These are phyloP conservation scores for Regulus satrapa DNA, from an alignment of 2,113 vertebrate genomes.

Conservation along the genomic window DNA sequence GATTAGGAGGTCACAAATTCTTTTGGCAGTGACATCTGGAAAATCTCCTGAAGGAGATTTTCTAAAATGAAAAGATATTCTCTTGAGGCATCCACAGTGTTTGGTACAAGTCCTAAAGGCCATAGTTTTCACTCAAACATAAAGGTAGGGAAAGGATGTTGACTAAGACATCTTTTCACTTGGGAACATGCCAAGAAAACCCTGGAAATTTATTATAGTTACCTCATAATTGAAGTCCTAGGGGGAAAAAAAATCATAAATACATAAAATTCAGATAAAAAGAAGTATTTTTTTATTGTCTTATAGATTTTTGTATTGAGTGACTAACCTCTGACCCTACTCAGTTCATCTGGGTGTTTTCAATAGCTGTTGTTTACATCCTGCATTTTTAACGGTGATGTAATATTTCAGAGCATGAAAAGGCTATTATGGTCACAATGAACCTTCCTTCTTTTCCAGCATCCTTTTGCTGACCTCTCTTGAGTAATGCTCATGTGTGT, in stretches of 20 bases:
- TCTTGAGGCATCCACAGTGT: not conserved
- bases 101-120: not conserved
- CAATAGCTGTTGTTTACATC: not conserved
- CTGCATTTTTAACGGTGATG: not conserved
- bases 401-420: not conserved
- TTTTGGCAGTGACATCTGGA: not conserved
- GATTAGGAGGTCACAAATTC: not conserved
- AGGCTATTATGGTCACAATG: not conserved
- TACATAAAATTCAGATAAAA: not conserved
- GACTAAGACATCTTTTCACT: not conserved
- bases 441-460: not conserved
- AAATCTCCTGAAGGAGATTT: not conserved
- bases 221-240: not conserved
- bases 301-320: not conserved
- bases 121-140: not conserved
- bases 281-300: not conserved
- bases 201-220: not conserved
- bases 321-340: not conserved
- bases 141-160: not conserved
- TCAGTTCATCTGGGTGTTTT: not conserved
- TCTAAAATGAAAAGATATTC: not conserved
- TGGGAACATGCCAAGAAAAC: not conserved
- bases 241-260: not conserved
- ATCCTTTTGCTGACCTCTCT: slow-evolving; percentile 1
- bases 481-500: not conserved